Conservation (phyloP, 2,113 vertebrate species). For the Phalacrocorax aristotelis region DNA sequence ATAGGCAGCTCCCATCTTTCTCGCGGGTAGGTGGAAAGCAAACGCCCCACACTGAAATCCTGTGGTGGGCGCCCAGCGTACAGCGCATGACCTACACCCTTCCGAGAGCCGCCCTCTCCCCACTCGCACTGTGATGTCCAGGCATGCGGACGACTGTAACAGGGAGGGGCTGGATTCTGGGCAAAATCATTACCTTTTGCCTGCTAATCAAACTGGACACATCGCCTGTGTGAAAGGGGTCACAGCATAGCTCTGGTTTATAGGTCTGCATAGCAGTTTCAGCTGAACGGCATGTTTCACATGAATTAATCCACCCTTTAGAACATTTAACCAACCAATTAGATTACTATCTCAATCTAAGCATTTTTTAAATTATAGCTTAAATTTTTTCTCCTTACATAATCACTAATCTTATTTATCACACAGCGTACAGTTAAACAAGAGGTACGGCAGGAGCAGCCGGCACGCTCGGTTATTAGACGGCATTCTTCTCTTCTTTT, state of each 20-base stretch:
- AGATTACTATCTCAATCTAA: background rate
- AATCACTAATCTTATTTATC: background rate
- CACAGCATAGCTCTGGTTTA: background rate
- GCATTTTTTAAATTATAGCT: background rate
- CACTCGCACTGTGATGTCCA: fast-evolving
- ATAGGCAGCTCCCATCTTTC: background rate
- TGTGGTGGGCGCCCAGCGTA: fast-evolving
- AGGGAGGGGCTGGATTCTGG: background rate
- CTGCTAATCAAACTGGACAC: background rate
- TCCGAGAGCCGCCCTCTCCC: background rate
- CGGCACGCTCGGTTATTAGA: background rate
- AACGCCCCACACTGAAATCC: background rate
- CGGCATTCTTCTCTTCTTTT: background rate
- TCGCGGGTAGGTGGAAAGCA: background rate
- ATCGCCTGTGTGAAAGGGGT: background rate
- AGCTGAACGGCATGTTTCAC: background rate
- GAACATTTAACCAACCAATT: background rate
- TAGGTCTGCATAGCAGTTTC: background rate
- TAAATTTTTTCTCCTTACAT: background rate
- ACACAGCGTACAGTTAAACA: background rate
- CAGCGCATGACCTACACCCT: background rate
- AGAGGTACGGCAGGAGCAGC: background rate
- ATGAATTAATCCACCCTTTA: background rate
- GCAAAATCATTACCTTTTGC: background rate
- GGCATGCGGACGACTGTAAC: fast-evolving